Conservation (phyloP, 37 sponge, comb jelly and placozoan genomes). For the Cladorhizidae sp. region DNA sequence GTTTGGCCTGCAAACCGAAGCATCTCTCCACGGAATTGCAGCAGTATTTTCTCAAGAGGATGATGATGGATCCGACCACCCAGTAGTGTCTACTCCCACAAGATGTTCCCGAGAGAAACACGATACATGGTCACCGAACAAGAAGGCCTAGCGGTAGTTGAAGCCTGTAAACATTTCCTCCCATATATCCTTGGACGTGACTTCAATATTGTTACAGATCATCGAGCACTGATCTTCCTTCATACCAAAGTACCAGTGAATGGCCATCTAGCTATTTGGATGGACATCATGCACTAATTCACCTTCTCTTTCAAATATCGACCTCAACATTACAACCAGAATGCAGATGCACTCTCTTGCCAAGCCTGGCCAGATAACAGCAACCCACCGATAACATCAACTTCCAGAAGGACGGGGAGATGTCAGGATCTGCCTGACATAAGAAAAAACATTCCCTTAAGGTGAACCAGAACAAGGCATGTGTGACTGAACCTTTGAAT, state of each 20-base stretch:
- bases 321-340: background rate
- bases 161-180: background rate
- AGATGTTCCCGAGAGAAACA: background rate
- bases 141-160: background rate
- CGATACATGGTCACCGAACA: background rate
- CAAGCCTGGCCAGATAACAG: background rate
- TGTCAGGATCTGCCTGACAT: no score
- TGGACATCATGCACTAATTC: background rate
- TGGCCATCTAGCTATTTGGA: background rate
- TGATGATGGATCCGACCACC: background rate
- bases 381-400: background rate
- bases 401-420: slow-evolving; percentile 1
- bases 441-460: no score
- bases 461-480: no score
- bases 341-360: background rate
- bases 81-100: background rate
- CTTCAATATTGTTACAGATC: background rate
- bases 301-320: background rate
- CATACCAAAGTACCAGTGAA: background rate
- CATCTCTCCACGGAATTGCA: background rate
- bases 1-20: background rate
- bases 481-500: no score
- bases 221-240: background rate
- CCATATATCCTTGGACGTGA: background rate
- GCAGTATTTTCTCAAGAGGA: background rate